phyloP scores from a whole-genome alignment of 2,888 invertebrate genomes.

The Liopterus haemorrhoidalis region DNA sequence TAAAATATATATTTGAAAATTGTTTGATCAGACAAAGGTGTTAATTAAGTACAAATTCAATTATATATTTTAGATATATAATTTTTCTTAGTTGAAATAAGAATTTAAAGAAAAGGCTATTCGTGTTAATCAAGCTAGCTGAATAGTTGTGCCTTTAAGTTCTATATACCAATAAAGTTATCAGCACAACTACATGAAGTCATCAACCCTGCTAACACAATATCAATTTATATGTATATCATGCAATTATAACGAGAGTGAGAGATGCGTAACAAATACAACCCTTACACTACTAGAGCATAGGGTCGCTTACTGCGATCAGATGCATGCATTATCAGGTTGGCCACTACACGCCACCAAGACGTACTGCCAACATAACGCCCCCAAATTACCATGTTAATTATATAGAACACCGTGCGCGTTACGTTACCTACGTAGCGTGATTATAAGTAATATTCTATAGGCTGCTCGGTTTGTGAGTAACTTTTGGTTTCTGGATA shows the following conservation, averaged over 20 bases:
- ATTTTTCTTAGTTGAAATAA: too few relatives aligned
- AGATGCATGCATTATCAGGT: conserved; percentile 36
- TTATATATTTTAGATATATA: too few relatives aligned
- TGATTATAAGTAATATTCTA: conserved; percentile 18
- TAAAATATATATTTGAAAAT: too few relatives aligned
- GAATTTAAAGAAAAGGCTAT: too few relatives aligned
- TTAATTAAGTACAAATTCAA: too few relatives aligned
- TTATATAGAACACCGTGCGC: conserved; percentile 36
- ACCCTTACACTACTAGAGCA: conserved; percentile 29
- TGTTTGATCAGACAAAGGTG: too few relatives aligned
- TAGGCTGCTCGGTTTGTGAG: too few relatives aligned
- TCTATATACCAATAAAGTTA: conserved; percentile 35
- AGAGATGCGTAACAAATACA: conserved; percentile 33
- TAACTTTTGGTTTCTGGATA: too few relatives aligned
- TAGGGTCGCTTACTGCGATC: conserved; percentile 18
- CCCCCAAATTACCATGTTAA: conserved; percentile 49
- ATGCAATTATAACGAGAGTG: conserved; percentile 40
- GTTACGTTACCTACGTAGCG: conserved; percentile 11
- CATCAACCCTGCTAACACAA: conserved; percentile 44
- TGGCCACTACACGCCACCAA: conserved; percentile 47
- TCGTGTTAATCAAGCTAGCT: too few relatives aligned
- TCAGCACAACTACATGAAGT: conserved; percentile 42
- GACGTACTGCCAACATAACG: conserved; percentile 46
- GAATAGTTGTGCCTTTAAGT: too few relatives aligned
- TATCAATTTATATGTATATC: conserved; percentile 48